Evolutionary conservation across 1,140 invertebrate genomes (phyloP).

Genomic region (Hylaeus anthracinus): DNA sequence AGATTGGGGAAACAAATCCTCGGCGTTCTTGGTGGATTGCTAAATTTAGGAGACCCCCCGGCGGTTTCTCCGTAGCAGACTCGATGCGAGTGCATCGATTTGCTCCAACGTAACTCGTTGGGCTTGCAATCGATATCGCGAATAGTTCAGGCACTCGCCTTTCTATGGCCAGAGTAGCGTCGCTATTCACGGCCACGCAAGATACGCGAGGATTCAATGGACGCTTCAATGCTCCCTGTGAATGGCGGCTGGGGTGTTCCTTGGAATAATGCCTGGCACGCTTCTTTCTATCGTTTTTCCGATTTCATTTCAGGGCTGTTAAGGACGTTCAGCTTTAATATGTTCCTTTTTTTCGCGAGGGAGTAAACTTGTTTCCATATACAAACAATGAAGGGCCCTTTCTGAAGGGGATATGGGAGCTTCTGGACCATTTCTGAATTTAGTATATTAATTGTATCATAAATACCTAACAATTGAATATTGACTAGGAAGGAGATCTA

Average conservation of each 20-base stretch:
- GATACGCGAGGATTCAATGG: slow-evolving; percentile 23
- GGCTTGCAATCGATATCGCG: slow-evolving; percentile 5
- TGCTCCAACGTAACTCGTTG: background rate
- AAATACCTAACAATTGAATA: no score
- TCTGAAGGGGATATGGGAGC: no score
- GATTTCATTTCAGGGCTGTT: background rate
- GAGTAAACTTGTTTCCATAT: no score
- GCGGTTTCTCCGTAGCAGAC: background rate
- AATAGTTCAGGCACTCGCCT: slow-evolving; percentile 6
- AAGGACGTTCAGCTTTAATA: background rate
- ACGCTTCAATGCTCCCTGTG: slow-evolving; percentile 18
- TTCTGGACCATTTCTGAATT: no score
- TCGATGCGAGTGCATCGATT: slow-evolving; percentile 7
- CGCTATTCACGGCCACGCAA: slow-evolving; percentile 29
- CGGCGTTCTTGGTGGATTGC: background rate
- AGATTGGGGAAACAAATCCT: background rate
- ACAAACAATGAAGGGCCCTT: no score
- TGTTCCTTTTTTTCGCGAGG: background rate
- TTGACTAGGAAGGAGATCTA: no score
- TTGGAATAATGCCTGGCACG: slow-evolving; percentile 20
- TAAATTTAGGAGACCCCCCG: slow-evolving; percentile 20
- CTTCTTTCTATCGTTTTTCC: background rate
- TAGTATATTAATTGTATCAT: no score
- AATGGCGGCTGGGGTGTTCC: background rate
- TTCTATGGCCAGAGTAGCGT: slow-evolving; percentile 7